Percentiles rank a stretch among this genome's conserved stretches.
phyloP scores from a whole-genome alignment of 2,888 invertebrate species.

The Hybos culiciformis region DNA sequence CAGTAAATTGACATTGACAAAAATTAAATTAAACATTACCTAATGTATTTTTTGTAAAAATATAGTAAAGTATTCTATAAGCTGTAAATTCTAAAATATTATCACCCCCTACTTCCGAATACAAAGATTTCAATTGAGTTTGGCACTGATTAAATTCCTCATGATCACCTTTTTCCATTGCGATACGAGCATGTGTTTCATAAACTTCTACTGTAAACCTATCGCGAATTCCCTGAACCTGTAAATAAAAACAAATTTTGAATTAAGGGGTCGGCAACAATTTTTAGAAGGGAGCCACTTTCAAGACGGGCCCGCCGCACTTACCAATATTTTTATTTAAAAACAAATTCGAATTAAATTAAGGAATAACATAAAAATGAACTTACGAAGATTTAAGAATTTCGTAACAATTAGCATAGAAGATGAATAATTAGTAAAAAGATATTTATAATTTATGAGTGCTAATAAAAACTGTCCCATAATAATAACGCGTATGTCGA shows the following conservation, averaged over 20 bases:
- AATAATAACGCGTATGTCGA: no score
- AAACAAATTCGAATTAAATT: no score
- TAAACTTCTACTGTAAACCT: conserved; percentile 94
- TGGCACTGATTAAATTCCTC: conserved; percentile 99
- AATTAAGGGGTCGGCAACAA: no score
- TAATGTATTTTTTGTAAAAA: conserved; percentile 93
- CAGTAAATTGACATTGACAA: not conserved
- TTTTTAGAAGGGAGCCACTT: no score
- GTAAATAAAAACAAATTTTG: conserved; percentile 20
- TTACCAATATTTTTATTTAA: no score
- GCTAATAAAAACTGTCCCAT: no score
- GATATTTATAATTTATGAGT: no score
- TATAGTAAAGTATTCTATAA: conserved; percentile 92
- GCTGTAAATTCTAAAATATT: conserved; percentile 89
- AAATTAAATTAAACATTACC: conserved; percentile 44
- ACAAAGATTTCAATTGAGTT: conserved; percentile 92
- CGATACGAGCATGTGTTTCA: conserved; percentile 96
- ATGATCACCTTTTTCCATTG: conserved; percentile 94
- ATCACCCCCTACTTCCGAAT: conserved; percentile 59
- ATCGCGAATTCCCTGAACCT: conserved; percentile 93
- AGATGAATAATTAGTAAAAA: no score
- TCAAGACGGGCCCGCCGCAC: no score
- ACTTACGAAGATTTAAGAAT: no score
- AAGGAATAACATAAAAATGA: no score
- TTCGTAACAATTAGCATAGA: no score